Evolutionary conservation across 1,140 invertebrate species (phyloP).

Genomic region (Solenopsis fugax): DNA sequence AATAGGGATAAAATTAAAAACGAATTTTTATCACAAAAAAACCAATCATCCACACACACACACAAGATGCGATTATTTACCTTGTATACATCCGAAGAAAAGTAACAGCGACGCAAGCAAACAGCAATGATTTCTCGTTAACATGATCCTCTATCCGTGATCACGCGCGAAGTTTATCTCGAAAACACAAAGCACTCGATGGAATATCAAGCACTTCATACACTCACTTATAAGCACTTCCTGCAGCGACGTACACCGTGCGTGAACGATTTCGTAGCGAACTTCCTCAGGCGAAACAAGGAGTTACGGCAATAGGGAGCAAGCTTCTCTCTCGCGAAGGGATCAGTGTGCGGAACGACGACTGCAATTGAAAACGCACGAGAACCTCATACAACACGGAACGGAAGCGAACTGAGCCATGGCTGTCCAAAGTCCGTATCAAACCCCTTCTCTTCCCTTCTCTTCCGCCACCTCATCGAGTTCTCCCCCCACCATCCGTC

Average conservation of each 20-base stretch:
- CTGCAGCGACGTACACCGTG: conserved; percentile 4
- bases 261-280: conserved; percentile 9
- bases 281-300: background rate
- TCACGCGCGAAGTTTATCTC: conserved; percentile 44
- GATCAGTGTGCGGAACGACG: conserved; percentile 34
- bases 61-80: background rate
- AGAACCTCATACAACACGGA: conserved; percentile 39
- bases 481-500: conserved; percentile 60
- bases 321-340: background rate
- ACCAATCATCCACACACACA: background rate
- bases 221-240: conserved; percentile 39
- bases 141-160: conserved; percentile 44
- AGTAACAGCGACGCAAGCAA: conserved; percentile 16
- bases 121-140: conserved; percentile 3
- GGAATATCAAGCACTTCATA: conserved; percentile 35
- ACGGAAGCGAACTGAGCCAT: conserved; percentile 71
- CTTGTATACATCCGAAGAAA: conserved; percentile 21
- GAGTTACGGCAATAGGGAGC: background rate
- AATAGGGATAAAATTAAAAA: background rate
- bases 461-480: conserved; percentile 70
- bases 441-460: conserved; percentile 73
- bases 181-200: conserved; percentile 37
- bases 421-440: conserved; percentile 74
- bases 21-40: background rate
- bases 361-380: background rate